phyloP scores from a whole-genome alignment of 2,888 invertebrate species.

The Eristalis pertinax region DNA sequence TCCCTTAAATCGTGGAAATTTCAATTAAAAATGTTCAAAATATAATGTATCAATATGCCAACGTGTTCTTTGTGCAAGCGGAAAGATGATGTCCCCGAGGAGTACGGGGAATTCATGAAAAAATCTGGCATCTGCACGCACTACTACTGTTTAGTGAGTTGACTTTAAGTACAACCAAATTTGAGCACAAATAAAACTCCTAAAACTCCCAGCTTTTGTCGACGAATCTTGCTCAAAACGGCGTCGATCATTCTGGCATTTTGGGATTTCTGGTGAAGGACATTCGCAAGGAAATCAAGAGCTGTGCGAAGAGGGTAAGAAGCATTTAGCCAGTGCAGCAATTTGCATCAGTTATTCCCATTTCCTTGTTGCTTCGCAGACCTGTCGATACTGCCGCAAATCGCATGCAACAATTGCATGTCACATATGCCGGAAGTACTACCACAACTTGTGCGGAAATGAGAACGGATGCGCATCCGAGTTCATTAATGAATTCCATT shows the following conservation, averaged over 20 bases:
- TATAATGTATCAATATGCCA: conserved; percentile 32
- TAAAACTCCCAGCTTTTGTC: conserved; percentile 84
- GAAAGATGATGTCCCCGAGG: conserved; percentile 59
- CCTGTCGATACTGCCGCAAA: conserved; percentile 75
- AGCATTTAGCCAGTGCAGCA: neutral
- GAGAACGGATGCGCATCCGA: conserved; percentile 73
- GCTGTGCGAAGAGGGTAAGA: conserved; percentile 85
- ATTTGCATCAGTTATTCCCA: neutral
- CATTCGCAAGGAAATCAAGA: conserved; percentile 85
- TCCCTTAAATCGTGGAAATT: neutral
- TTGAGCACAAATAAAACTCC: neutral
- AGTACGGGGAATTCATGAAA: conserved; percentile 78
- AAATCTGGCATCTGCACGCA: conserved; percentile 75
- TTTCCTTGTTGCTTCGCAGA: conserved; percentile 28
- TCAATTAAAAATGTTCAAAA: neutral
- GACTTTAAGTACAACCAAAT: neutral
- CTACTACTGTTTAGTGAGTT: conserved; percentile 78
- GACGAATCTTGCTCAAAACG: conserved; percentile 86
- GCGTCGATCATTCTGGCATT: conserved; percentile 87
- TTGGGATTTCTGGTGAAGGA: conserved; percentile 88
- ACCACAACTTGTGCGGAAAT: conserved; percentile 76
- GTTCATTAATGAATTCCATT: conserved; percentile 75
- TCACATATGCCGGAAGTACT: conserved; percentile 74
- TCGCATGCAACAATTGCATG: conserved; percentile 76
- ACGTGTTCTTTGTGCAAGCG: conserved; percentile 36